Conservation (phyloP, 2,888 invertebrate genomes). For the Megaustenia siamemsis region DNA sequence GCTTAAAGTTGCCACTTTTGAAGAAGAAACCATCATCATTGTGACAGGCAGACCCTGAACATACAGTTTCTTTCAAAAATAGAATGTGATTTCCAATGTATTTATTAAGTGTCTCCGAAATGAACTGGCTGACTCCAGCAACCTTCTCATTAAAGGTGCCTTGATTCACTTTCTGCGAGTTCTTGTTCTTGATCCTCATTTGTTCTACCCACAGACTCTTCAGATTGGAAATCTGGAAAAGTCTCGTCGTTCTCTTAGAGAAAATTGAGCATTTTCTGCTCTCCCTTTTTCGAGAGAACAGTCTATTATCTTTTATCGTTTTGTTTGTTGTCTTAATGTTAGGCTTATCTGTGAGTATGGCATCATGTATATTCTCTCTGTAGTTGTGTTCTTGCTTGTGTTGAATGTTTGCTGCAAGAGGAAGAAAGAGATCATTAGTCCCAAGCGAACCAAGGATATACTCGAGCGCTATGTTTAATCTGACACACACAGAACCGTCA, state of each 20-base stretch:
- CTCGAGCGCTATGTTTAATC: conserved; percentile 22
- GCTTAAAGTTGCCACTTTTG: not conserved
- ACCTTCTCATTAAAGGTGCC: not conserved
- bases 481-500: not conserved
- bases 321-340: too few relatives aligned
- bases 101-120: not conserved
- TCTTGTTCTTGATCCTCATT: not conserved
- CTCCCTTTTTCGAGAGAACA: too few relatives aligned
- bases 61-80: not conserved
- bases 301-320: too few relatives aligned
- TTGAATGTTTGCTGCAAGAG: too few relatives aligned
- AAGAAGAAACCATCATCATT: too few relatives aligned
- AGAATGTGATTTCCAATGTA: not conserved
- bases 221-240: not conserved
- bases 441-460: not conserved
- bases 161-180: not conserved
- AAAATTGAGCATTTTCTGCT: too few relatives aligned
- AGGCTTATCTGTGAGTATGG: too few relatives aligned
- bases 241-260: too few relatives aligned
- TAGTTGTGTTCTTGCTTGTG: too few relatives aligned
- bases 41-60: not conserved
- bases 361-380: too few relatives aligned
- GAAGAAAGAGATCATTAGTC: not conserved
- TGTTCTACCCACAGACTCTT: not conserved
- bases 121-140: not conserved